A percentile compares a stretch with the other conserved stretches of the same genome.
These are phyloP conservation scores for Pristionchus exspectatus DNA, from an alignment of 2,888 invertebrate species.

Conservation along the genomic window DNA sequence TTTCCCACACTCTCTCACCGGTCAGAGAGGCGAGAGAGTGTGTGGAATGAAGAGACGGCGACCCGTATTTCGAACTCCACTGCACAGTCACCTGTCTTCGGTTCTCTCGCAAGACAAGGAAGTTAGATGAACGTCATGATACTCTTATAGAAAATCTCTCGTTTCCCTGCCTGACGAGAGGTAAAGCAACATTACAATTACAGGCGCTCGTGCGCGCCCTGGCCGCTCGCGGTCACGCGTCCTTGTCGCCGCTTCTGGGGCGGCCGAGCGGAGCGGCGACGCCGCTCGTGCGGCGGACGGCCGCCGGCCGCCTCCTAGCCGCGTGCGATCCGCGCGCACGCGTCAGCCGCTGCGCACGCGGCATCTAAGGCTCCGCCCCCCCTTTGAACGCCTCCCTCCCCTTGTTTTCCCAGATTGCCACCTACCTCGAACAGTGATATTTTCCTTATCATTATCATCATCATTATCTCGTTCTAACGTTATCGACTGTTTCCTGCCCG, in stretches of 20 bases:
- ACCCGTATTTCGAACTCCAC: no score
- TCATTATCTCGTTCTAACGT: neutral
- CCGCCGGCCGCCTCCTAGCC: neutral
- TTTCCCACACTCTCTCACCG: no score
- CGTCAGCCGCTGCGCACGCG: constrained; percentile 33
- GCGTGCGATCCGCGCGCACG: constrained; percentile 51
- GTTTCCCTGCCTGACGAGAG: no score
- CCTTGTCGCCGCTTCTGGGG: constrained; percentile 17
- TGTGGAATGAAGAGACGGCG: no score
- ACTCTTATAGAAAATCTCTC: no score
- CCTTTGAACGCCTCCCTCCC: neutral
- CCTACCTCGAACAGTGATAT: constrained; percentile 19
- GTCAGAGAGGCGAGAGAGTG: no score
- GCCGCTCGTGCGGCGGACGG: neutral
- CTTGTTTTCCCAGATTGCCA: neutral
- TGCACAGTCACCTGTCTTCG: neutral
- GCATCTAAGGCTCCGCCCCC: neutral
- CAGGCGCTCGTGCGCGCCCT: constrained; percentile 29
- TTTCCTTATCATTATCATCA: constrained; percentile 18
- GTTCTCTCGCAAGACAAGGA: neutral
- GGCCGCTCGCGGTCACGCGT: constrained; percentile 26
- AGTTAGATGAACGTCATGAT: no score
- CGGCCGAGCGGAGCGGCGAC: neutral
- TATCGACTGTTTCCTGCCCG: neutral
- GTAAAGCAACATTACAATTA: no score